Percentiles rank a stretch among this genome's conserved stretches.
Evolutionary conservation across 2,797 vertebrate genomes (phyloP).

Genomic region (Sphenopsis melanotis): DNA sequence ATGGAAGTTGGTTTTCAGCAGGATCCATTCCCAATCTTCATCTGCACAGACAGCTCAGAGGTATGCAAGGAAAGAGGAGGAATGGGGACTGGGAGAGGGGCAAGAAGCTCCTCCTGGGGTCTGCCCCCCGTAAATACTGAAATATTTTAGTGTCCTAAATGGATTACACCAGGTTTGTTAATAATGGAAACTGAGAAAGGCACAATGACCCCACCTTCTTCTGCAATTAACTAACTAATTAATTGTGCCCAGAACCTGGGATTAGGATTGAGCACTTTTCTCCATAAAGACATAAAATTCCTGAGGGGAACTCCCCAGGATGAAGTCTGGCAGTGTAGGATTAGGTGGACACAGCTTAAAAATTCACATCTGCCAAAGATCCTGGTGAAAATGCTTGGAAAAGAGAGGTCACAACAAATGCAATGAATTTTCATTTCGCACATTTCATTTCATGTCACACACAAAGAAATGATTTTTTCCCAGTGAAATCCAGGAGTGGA

Average conservation of each 20-base stretch:
- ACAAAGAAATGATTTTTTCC: not conserved
- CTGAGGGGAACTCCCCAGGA: not conserved
- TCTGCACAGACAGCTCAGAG: not conserved
- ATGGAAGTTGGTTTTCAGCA: not conserved
- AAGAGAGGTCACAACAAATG: not conserved
- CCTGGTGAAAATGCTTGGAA: not conserved
- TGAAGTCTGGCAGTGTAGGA: not conserved
- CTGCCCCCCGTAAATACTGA: not conserved
- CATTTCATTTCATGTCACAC: too few relatives aligned
- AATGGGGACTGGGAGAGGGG: not conserved
- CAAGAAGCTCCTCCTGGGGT: not conserved
- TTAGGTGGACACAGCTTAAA: not conserved
- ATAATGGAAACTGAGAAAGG: not conserved
- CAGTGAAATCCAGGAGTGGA: not conserved
- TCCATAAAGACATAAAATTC: not conserved
- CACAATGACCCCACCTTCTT: not conserved
- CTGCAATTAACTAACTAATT: not conserved
- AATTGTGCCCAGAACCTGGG: not conserved
- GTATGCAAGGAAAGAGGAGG: not conserved
- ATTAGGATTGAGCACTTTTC: not conserved
- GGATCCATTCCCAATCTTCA: not conserved
- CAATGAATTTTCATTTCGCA: not conserved
- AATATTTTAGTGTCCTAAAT: not conserved
- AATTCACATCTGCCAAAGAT: not conserved
- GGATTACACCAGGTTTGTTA: not conserved